A percentile compares a stretch with the other conserved stretches of the same genome.
phyloP scores from a whole-genome alignment of 2,888 invertebrate species.

The Nomada flava region DNA sequence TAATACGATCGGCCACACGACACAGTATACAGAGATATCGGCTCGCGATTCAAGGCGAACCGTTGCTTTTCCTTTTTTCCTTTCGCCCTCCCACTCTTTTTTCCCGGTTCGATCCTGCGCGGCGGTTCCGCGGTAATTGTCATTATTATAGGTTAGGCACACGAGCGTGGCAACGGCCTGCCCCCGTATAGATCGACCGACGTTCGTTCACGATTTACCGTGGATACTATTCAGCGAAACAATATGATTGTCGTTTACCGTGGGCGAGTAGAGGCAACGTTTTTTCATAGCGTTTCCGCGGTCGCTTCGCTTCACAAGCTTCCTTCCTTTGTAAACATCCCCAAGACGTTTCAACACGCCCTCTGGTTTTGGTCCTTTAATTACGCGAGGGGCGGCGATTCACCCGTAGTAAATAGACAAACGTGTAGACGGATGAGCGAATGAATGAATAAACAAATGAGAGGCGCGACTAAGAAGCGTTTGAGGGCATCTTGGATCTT shows the following conservation, averaged over 20 bases:
- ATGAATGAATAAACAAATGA: too few species aligned
- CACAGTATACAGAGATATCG: conserved; percentile 34
- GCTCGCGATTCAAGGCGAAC: conserved; percentile 30
- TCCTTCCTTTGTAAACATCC: conserved; percentile 74
- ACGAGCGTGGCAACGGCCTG: not conserved
- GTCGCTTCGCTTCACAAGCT: conserved; percentile 67
- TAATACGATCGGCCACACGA: conserved; percentile 31
- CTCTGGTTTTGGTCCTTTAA: conserved; percentile 57
- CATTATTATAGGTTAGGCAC: conserved; percentile 63
- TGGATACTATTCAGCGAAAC: conserved; percentile 2
- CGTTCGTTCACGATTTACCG: not conserved
- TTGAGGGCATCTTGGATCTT: too few species aligned
- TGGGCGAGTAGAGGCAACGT: conserved; percentile 69
- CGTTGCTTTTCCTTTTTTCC: not conserved
- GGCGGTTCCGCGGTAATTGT: conserved; percentile 36
- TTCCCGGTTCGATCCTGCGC: not conserved
- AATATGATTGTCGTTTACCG: conserved; percentile 64
- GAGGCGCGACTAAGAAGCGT: too few species aligned
- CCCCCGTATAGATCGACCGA: not conserved
- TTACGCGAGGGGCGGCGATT: conserved; percentile 20
- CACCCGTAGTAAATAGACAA: not conserved
- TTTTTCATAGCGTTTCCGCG: conserved; percentile 76
- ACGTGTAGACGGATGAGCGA: too few species aligned
- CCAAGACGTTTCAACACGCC: conserved; percentile 62
- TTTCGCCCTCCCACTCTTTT: not conserved